Evolutionary conservation across 2,113 vertebrate genomes (phyloP).

Genomic region (Antechinus flavipes): DNA sequence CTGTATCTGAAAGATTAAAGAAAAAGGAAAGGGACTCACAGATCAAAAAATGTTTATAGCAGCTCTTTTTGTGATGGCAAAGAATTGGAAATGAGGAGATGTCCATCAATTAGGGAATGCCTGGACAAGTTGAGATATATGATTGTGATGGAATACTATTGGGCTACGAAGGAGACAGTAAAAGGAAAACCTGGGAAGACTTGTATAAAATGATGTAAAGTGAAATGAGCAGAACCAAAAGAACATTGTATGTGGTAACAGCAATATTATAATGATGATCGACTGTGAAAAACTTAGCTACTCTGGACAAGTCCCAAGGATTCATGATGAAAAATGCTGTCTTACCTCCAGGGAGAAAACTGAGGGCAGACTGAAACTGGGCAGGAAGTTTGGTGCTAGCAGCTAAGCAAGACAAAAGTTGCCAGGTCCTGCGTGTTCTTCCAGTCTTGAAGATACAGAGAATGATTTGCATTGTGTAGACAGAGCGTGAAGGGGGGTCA

Average conservation of each 20-base stretch:
- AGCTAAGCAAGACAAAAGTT: background rate
- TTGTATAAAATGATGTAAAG: background rate
- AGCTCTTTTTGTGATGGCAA: background rate
- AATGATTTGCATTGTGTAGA: background rate
- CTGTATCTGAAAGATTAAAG: background rate
- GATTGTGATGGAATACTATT: background rate
- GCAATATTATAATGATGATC: background rate
- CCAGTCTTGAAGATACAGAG: background rate
- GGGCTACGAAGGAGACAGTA: background rate
- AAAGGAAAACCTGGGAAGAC: background rate
- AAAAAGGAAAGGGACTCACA: background rate
- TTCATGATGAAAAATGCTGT: background rate
- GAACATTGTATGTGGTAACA: background rate
- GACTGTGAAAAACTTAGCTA: too few species aligned
- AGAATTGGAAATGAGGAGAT: background rate
- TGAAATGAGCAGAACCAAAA: background rate
- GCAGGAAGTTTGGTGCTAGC: background rate
- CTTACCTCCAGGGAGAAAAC: background rate
- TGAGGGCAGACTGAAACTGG: background rate
- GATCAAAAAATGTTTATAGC: background rate
- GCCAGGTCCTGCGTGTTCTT: background rate
- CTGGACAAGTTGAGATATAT: background rate
- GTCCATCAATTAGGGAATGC: background rate
- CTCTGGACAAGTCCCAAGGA: background rate
- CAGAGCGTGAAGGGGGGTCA: background rate